Conservation (phyloP, 2,113 vertebrate species). For the Coreoperca whiteheadi region DNA sequence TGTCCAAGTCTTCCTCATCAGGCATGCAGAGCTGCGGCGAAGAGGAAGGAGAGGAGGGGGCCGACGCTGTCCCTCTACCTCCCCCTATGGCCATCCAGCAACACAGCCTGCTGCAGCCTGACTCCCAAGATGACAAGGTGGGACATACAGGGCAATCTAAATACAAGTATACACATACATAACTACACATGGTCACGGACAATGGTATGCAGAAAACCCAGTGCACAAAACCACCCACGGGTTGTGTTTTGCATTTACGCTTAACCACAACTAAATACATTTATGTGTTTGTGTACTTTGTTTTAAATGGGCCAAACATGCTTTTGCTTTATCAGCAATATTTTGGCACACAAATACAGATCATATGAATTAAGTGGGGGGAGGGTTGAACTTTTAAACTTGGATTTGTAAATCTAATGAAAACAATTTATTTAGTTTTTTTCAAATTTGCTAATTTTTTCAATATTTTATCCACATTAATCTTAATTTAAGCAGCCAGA, state of each 20-base stretch:
- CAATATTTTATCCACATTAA: not conserved
- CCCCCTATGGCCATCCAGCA: conserved; percentile 99
- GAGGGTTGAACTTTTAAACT: not conserved
- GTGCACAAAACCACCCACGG: not conserved
- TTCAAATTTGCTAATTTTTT: not conserved
- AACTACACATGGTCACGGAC: not conserved
- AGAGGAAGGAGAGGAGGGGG: conserved; percentile 97
- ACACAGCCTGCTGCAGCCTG: conserved; percentile 96
- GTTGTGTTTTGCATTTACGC: not conserved
- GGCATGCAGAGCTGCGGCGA: conserved; percentile 99
- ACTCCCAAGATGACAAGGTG: conserved; percentile 99
- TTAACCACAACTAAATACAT: not conserved
- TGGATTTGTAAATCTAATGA: not conserved
- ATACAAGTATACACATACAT: not conserved
- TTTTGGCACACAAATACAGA: not conserved
- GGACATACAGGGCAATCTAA: conserved; percentile 29
- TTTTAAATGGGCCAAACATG: not conserved
- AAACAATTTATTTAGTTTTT: not conserved
- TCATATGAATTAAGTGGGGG: not conserved
- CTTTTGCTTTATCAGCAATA: not conserved
- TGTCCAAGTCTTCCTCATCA: conserved; percentile 98
- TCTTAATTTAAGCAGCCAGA: not conserved
- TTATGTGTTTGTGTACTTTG: not conserved
- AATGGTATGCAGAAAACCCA: not conserved
- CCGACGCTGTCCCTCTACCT: conserved; percentile 93